Conservation (phyloP, 1,140 invertebrate species). For the Formica exsecta region DNA sequence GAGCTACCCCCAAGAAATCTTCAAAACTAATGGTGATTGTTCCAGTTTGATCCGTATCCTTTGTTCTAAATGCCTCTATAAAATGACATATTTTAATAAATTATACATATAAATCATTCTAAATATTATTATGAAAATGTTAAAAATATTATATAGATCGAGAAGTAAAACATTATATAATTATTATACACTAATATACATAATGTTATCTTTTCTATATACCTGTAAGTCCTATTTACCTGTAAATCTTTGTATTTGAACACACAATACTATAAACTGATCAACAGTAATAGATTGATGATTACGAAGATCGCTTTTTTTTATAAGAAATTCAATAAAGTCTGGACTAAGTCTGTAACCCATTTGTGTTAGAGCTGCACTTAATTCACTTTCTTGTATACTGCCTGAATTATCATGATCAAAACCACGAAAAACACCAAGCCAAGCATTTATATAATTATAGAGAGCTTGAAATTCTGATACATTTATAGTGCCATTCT, state of each 20-base stretch:
- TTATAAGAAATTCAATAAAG: constrained; percentile 91
- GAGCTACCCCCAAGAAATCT: constrained; percentile 93
- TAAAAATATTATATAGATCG: constrained; percentile 16
- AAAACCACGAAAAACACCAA: constrained; percentile 93
- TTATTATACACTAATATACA: not conserved
- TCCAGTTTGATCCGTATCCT: constrained; percentile 92
- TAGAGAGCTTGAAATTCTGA: constrained; percentile 95
- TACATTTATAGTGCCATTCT: constrained; percentile 94
- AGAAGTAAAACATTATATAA: constrained; percentile 18
- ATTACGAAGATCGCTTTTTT: constrained; percentile 89
- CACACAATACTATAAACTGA: constrained; percentile 95
- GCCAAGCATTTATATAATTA: constrained; percentile 96
- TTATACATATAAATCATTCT: not conserved
- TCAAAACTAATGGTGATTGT: constrained; percentile 93
- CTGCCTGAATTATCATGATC: constrained; percentile 93
- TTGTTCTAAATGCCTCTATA: constrained; percentile 92
- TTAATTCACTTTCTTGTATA: constrained; percentile 93
- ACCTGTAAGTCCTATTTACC: constrained; percentile 75
- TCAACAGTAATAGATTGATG: constrained; percentile 92
- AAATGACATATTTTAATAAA: constrained; percentile 61
- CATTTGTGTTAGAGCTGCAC: constrained; percentile 93
- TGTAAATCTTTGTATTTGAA: constrained; percentile 94
- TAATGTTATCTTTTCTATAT: not conserved
- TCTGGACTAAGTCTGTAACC: constrained; percentile 94
- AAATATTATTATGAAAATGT: constrained; percentile 31